Conservation (phyloP, 2,797 vertebrate species). For the Channa striata region DNA sequence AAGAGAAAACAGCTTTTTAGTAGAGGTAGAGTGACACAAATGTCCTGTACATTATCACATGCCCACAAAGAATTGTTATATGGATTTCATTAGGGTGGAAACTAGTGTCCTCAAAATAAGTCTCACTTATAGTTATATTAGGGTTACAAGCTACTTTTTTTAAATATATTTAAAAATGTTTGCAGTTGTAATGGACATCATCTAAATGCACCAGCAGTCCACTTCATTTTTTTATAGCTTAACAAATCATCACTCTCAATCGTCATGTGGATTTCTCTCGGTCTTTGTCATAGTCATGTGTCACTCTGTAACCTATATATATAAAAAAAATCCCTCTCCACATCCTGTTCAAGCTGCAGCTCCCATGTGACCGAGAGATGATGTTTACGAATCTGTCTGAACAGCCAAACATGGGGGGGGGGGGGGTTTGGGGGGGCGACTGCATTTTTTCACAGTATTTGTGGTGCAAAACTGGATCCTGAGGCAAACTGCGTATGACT, state of each 20-base stretch:
- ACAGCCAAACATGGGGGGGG: neutral
- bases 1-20: neutral
- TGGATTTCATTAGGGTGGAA: too few species aligned
- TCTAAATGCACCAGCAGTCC: too few species aligned
- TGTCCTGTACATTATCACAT: neutral
- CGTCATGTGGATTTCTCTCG: neutral
- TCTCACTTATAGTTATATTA: too few species aligned
- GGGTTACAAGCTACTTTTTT: neutral
- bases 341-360: conserved; percentile 35
- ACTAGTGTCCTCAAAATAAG: too few species aligned
- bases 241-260: neutral
- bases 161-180: too few species aligned
- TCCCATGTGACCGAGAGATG: conserved; percentile 36
- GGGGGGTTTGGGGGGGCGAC: too few species aligned
- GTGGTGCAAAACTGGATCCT: conserved; percentile 14
- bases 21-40: neutral
- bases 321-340: neutral
- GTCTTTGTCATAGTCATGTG: conserved; percentile 29
- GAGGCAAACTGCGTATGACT: conserved; percentile 14
- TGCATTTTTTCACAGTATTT: conserved; percentile 5
- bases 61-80: neutral
- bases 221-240: too few species aligned
- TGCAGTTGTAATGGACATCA: neutral
- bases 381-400: conserved; percentile 18
- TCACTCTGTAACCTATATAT: neutral